A percentile compares a stretch with the other conserved stretches of the same genome.
phyloP scores from a whole-genome alignment of 2,888 invertebrate genomes.

The Cephonodes hylas region DNA sequence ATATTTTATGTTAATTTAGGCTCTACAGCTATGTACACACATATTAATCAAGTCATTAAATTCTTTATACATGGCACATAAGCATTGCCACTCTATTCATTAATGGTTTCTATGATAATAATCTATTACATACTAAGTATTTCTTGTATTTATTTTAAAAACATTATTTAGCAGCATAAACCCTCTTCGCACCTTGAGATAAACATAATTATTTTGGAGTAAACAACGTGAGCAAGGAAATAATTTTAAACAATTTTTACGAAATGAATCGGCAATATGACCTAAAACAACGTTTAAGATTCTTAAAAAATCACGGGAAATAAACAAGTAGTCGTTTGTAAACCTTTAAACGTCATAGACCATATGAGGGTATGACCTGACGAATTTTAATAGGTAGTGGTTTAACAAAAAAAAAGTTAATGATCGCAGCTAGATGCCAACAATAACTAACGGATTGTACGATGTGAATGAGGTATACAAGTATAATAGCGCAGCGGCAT shows the following conservation, averaged over 20 bases:
- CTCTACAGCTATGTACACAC: too few species aligned
- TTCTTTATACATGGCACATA: too few species aligned
- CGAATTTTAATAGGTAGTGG: neutral
- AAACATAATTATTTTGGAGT: neutral
- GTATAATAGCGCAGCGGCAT: constrained; percentile 55
- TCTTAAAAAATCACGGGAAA: neutral
- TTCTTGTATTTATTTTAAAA: too few species aligned
- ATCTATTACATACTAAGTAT: neutral
- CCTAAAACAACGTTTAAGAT: neutral
- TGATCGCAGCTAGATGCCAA: constrained; percentile 30
- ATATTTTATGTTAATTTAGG: too few species aligned
- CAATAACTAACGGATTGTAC: constrained; percentile 50
- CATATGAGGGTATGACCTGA: neutral
- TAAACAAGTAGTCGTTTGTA: neutral
- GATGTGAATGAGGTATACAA: constrained; percentile 41
- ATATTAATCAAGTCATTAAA: too few species aligned
- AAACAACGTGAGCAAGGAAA: neutral
- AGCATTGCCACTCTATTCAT: too few species aligned
- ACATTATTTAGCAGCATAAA: neutral
- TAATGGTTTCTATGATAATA: neutral
- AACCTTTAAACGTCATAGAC: neutral
- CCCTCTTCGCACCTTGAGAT: neutral
- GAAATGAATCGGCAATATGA: neutral
- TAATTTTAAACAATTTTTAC: neutral
- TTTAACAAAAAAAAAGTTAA: constrained; percentile 11